These are phyloP conservation scores for Luffia ferchaultella DNA, from an alignment of 2,888 invertebrate species.

Conservation along the genomic window DNA sequence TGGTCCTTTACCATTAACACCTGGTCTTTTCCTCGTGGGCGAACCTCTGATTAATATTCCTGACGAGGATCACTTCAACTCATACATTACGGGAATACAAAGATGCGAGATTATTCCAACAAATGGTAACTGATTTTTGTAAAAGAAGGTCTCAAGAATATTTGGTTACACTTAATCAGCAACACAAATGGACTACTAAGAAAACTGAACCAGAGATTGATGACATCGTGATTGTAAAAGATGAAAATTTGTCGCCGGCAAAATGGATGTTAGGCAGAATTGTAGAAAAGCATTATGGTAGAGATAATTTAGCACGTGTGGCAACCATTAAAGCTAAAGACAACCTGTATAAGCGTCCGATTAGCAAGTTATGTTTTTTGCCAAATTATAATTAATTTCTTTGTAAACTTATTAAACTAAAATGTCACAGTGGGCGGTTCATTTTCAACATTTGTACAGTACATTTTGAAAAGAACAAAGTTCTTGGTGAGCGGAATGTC, in stretches of 20 bases:
- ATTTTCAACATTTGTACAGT: no score
- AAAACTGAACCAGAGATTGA: slow-evolving; percentile 11
- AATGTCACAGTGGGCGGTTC: no score
- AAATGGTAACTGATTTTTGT: slow-evolving; percentile 17
- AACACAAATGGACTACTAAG: slow-evolving; percentile 8
- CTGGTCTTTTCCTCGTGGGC: slow-evolving; percentile 16
- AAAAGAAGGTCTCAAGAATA: slow-evolving; percentile 18
- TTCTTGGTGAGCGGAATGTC: no score
- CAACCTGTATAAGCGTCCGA: not conserved
- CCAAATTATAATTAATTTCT: no score
- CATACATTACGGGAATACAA: slow-evolving; percentile 5
- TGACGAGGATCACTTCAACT: slow-evolving; percentile 13
- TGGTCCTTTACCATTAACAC: slow-evolving; percentile 16
- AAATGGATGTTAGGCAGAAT: slow-evolving; percentile 13
- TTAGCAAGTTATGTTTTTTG: not conserved
- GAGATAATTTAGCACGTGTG: not conserved
- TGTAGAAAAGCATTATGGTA: not conserved
- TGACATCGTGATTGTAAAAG: slow-evolving; percentile 14
- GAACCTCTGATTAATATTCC: slow-evolving; percentile 14
- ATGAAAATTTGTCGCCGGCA: slow-evolving; percentile 13
- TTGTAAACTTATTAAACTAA: no score
- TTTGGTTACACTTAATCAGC: slow-evolving; percentile 10
- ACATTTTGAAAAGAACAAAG: no score
- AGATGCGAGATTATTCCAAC: slow-evolving; percentile 16
- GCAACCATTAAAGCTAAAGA: not conserved